phyloP scores from a whole-genome alignment of 2,113 vertebrate species.

The Cephalopholis sonnerati region DNA sequence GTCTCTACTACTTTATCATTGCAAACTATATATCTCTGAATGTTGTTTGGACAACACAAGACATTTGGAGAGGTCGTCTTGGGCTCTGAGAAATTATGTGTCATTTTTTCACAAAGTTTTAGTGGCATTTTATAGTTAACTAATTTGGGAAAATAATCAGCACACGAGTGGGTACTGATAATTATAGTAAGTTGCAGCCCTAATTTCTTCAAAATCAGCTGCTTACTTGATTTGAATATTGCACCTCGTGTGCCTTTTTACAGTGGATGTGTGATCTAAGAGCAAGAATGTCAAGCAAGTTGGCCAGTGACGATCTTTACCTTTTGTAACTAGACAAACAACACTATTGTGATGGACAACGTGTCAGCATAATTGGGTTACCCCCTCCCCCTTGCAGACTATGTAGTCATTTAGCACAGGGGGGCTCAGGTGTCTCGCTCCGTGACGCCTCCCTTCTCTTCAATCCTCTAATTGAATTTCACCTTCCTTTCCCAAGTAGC shows the following conservation, averaged over 20 bases:
- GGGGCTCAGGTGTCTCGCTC: conserved; percentile 82
- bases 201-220: background rate
- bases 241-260: background rate
- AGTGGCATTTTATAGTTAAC: too few relatives aligned
- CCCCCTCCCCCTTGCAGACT: conserved; percentile 50
- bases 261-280: background rate
- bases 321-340: conserved; percentile 65
- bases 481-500: conserved; percentile 70
- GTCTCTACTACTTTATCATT: background rate
- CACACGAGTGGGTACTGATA: background rate
- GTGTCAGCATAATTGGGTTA: conserved; percentile 78
- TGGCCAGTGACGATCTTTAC: conserved; percentile 44
- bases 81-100: background rate
- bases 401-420: conserved; percentile 62
- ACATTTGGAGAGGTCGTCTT: background rate
- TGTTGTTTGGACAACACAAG: background rate
- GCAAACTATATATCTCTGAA: background rate
- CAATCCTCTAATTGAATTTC: conserved; percentile 80
- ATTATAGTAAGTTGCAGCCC: background rate
- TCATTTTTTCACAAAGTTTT: background rate
- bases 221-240: background rate
- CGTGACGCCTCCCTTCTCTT: conserved; percentile 56
- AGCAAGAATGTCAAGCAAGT: conserved; percentile 40
- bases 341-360: conserved; percentile 72
- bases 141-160: background rate